Base-by-base conservation (phyloP, 2,888 invertebrate species). In the Charanyca ferruginea region DNA sequence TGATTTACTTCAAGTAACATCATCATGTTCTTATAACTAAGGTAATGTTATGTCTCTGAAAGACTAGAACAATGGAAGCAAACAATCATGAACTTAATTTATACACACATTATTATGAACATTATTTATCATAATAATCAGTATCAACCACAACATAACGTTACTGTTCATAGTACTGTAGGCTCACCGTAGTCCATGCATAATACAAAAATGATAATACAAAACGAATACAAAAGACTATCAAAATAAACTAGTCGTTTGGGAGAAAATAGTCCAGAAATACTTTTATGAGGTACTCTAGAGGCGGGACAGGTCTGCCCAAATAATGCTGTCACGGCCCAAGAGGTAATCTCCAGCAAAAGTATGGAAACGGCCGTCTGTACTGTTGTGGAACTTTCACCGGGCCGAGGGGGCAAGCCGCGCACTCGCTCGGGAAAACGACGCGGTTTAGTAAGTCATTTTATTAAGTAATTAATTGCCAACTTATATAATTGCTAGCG, bases 331-430 rank as follows among this genome's bases (percentile, higher is more conserved):
- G 82, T 82, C 80, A 80, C 82, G 81, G 80, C 64, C 66, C 66
- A 59, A 60, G 66, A 82, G 80, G 81, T 82, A 80, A 82, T 81
- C 83, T 73, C 61, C 62, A 73, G 65, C 58, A 51, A 74, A 82
- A 82, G 83, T 81, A 81, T 82, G 80, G 80, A 81, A 80, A 73
- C 80, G 72, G 77, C 64, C 66, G 81, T 79, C 84, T 84, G 81
- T 81, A 78, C 78, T 80, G 80, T 72, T 78, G 77, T 68, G 70
- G 72, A 73, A 83, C 62, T 72, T 79, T 66, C 77, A 68, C 75
- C 72, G 74, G 70, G 60, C 70, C n/a, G n/a, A n/a, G n/a, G n/a
- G 32, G 32, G 11, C 58, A 55, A 38, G 9, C 0, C 3, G 58
- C 83, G 76, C 85, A 85, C 82, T 75, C 25, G 1, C 8, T 9